Evolutionary conservation across 2,113 vertebrate species (phyloP).

Genomic region (Onychostoma macrolepis): DNA sequence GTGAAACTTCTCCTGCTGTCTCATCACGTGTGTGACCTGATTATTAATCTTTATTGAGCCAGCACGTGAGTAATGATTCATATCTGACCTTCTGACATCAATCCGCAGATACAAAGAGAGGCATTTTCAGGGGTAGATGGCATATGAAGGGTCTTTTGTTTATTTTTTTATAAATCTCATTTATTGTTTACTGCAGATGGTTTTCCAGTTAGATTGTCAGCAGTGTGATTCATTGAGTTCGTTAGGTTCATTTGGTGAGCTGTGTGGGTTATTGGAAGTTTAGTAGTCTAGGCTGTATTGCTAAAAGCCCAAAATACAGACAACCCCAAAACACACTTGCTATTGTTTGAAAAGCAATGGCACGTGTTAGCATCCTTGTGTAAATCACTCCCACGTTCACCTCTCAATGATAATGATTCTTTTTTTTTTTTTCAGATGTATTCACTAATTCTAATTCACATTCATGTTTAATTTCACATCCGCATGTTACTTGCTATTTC

Average conservation of each 20-base stretch:
- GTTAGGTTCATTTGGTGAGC: neutral
- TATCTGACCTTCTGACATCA: neutral
- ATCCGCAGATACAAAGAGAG: neutral
- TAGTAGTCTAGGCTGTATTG: neutral
- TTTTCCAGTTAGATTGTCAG: neutral
- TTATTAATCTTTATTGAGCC: neutral
- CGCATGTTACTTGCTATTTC: neutral
- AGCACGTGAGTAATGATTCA: constrained; percentile 9
- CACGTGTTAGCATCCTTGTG: neutral
- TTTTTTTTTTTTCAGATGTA: neutral
- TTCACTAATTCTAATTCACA: no score
- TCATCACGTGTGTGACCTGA: neutral
- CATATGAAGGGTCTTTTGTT: neutral
- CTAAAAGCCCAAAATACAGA: neutral
- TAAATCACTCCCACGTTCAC: neutral
- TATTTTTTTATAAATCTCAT: neutral
- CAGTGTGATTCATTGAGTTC: neutral
- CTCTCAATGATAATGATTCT: neutral
- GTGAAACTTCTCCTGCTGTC: neutral
- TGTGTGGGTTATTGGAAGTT: neutral
- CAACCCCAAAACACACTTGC: neutral
- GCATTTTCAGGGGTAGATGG: neutral
- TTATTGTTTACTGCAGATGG: neutral
- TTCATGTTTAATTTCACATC: no score
- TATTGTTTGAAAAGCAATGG: neutral